Evolutionary conservation across 2,888 invertebrate genomes (phyloP), one percentile per base, ranked within the genome.

Genomic region (Pachycephus smyrnensis): DNA sequence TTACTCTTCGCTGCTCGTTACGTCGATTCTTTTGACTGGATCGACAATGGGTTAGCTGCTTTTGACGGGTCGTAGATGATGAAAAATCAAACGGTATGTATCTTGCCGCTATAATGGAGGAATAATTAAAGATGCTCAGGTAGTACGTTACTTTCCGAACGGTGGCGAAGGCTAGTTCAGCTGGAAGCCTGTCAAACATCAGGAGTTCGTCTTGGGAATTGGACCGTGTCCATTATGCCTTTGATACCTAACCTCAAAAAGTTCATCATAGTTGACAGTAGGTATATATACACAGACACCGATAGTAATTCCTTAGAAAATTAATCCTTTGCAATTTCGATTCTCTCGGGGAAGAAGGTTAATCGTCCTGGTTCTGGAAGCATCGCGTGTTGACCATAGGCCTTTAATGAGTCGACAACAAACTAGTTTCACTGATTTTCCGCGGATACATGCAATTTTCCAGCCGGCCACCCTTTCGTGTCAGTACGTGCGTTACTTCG

Each of bases 401-500:
- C 55, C 23, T 55, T 55, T 55, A 55, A 55, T 23, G 55, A 55
- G 23, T 55, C 55, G 55, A 23, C 55, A 55, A 23, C 23, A 23
- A 55, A 55, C 55, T 76, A 80, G 79, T 82, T 81, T 82, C 83
- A 83, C 84, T 85, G 82, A 83, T 83, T 84, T 79, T 82, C 77
- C 78, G 37, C 75, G 80, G 83, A 85, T 84, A 85, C 83, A 82
- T 82, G 80, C 79, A 69, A 82, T 82, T 82, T 82, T 82, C 82
- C 82, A 79, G 76, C 74, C 82, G 82, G 78, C 77, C 79, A 78
- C 79, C 77, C 79, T 82, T 82, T 81, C 69, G 82, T 81, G 82
- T 82, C 81, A 81, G 77, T 55, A 78, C 55, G 55, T 23, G 55
- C 55, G 23, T 23, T 55, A 55, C 55, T 9, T 23, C 23, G 23